These are phyloP conservation scores for Yponomeuta malinellus DNA, from an alignment of 2,888 invertebrate genomes.

Conservation along the genomic window DNA sequence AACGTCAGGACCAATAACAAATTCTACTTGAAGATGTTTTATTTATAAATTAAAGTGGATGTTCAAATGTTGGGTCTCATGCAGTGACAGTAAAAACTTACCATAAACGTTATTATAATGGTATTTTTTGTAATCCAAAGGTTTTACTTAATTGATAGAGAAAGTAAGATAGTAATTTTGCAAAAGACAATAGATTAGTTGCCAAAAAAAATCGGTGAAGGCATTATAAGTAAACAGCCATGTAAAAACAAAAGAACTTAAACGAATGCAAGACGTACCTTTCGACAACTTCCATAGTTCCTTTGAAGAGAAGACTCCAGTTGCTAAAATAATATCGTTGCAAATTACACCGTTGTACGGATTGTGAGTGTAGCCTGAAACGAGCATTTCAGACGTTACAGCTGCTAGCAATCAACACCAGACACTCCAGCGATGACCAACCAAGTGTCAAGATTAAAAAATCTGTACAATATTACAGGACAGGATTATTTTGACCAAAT, in stretches of 20 bases:
- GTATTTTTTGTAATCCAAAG: background rate
- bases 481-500: too few relatives aligned
- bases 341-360: slow-evolving; percentile 98
- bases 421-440: background rate
- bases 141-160: background rate
- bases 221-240: background rate
- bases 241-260: slow-evolving; percentile 16
- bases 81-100: too few relatives aligned
- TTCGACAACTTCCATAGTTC: slow-evolving; percentile 99
- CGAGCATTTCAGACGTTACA: slow-evolving; percentile 48
- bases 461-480: background rate
- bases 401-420: slow-evolving; percentile 17
- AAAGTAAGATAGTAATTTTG: background rate
- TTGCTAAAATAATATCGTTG: slow-evolving; percentile 99
- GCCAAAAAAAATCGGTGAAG: slow-evolving; percentile 4
- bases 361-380: slow-evolving; percentile 91
- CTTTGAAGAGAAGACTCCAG: slow-evolving; percentile 99
- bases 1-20: too few relatives aligned
- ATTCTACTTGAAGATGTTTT: too few relatives aligned
- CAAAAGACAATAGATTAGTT: background rate
- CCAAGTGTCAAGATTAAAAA: background rate
- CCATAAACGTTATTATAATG: too few relatives aligned
- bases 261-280: slow-evolving; percentile 76
- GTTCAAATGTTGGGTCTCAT: too few relatives aligned
- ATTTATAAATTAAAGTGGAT: too few relatives aligned